A percentile compares a stretch with the other conserved stretches of the same genome.
phyloP scores from a whole-genome alignment of 2,113 vertebrate genomes.

The Centropus unirufus region DNA sequence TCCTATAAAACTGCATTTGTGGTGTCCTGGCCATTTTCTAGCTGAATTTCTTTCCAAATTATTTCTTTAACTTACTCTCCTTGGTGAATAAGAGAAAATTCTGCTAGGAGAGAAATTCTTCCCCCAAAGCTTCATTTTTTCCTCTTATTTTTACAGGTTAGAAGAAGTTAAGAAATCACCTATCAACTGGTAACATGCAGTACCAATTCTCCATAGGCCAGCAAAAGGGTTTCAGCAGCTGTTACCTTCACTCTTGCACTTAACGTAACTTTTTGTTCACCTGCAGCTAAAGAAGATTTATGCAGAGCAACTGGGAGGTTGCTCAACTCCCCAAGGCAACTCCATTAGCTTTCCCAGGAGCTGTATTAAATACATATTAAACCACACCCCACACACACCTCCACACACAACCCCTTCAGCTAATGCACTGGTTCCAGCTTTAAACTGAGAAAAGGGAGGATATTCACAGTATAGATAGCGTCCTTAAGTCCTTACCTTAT shows the following conservation, averaged over 20 bases:
- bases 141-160: constrained; percentile 60
- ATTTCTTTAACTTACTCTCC: constrained; percentile 58
- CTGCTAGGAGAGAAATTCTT: constrained; percentile 29
- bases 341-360: constrained; percentile 76
- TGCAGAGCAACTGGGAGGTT: constrained; percentile 64
- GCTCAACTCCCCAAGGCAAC: constrained; percentile 73
- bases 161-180: constrained; percentile 68
- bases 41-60: constrained; percentile 64
- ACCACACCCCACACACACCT: neutral
- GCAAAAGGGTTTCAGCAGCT: constrained; percentile 75
- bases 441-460: constrained; percentile 11
- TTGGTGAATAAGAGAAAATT: constrained; percentile 55
- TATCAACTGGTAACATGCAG: constrained; percentile 52
- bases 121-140: constrained; percentile 41
- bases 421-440: constrained; percentile 20
- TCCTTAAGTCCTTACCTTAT: neutral
- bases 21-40: constrained; percentile 52
- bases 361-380: constrained; percentile 70
- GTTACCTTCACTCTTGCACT: constrained; percentile 74
- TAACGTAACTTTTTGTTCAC: constrained; percentile 79
- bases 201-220: constrained; percentile 69
- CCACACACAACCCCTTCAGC: neutral
- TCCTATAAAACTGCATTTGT: constrained; percentile 66
- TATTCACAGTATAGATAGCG: neutral
- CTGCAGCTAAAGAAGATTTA: constrained; percentile 76